Percentiles rank a stretch among this genome's conserved stretches.
Conservation (phyloP, 2,113 vertebrate genomes). For the Bujurquina vittata region DNA sequence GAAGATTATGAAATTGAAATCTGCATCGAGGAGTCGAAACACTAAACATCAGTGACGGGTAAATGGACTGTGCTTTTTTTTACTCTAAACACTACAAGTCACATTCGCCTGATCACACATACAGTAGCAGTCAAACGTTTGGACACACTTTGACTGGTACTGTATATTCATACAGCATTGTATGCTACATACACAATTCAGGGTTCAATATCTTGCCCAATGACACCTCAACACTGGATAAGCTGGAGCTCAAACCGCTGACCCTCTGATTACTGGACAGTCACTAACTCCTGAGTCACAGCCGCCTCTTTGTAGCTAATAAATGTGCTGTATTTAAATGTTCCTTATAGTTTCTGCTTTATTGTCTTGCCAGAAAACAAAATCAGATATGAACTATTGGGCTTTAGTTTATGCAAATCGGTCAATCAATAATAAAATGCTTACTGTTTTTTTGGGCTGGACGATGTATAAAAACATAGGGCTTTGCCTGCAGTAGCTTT, state of each 20-base stretch:
- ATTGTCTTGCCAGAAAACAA: background rate
- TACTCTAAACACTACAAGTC: background rate
- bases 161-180: too few relatives aligned
- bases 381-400: background rate
- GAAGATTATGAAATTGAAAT: background rate
- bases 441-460: background rate
- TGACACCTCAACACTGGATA: background rate
- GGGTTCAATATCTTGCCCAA: background rate
- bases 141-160: too few relatives aligned
- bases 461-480: background rate
- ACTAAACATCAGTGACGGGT: background rate
- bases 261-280: background rate
- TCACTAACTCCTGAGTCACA: background rate
- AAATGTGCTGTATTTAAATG: background rate
- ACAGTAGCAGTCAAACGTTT: too few relatives aligned
- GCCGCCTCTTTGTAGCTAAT: background rate
- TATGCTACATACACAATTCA: too few relatives aligned
- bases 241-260: background rate
- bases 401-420: background rate
- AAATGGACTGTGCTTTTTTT: background rate
- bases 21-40: too few relatives aligned
- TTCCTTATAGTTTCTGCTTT: background rate
- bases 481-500: background rate
- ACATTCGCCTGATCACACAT: too few relatives aligned
- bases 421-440: background rate